Evolutionary conservation across 2,797 vertebrate genomes (phyloP).

Genomic region (Podarcis lilfordi): DNA sequence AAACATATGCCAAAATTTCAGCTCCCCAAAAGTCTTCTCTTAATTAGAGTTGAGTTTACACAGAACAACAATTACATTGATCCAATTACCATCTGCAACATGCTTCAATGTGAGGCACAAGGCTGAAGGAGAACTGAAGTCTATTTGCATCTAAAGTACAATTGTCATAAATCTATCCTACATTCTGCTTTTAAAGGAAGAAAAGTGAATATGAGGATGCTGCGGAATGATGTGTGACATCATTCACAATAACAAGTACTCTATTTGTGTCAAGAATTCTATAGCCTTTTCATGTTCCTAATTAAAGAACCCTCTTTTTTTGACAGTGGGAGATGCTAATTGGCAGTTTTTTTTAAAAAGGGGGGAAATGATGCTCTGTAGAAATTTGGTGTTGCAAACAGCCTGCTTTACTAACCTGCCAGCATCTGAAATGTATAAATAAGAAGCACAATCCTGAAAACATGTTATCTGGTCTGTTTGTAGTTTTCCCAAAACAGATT

Average conservation of each 20-base stretch:
- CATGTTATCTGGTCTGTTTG: slow-evolving; percentile 41
- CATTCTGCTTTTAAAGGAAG: neutral
- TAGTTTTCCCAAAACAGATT: slow-evolving; percentile 30
- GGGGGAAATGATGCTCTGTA: neutral
- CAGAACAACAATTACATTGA: neutral
- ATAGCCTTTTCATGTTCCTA: slow-evolving; percentile 66
- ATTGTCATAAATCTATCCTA: neutral
- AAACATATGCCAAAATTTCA: slow-evolving; percentile 43
- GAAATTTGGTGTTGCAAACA: slow-evolving; percentile 54
- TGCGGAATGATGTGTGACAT: slow-evolving; percentile 33
- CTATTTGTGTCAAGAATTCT: slow-evolving; percentile 67
- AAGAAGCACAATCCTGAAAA: slow-evolving; percentile 39
- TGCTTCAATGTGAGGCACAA: neutral
- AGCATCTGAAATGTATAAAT: slow-evolving; percentile 57
- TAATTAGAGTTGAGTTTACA: slow-evolving; percentile 35
- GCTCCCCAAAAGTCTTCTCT: slow-evolving; percentile 41
- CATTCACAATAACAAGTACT: slow-evolving; percentile 31
- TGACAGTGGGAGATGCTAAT: slow-evolving; percentile 56
- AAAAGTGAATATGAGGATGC: neutral
- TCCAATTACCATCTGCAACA: neutral
- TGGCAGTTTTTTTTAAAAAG: slow-evolving; percentile 45
- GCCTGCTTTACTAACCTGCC: slow-evolving; percentile 53
- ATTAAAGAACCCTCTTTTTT: slow-evolving; percentile 63
- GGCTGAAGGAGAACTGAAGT: rapidly evolving
- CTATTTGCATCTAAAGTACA: neutral